Evolutionary conservation across 2,888 invertebrate genomes (phyloP).

Genomic region (Amphipoea lucens): DNA sequence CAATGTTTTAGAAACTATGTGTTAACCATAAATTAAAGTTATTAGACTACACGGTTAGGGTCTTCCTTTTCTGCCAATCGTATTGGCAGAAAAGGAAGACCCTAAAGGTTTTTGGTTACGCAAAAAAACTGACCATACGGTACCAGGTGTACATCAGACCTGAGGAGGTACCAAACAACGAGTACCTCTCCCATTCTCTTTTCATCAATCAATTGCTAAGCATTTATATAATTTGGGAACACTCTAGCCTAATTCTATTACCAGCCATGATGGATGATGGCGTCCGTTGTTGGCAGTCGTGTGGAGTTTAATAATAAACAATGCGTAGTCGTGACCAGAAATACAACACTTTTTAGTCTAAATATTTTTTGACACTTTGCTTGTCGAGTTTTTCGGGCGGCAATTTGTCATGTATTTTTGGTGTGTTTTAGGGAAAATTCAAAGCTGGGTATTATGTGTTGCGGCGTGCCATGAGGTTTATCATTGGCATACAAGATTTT

Average conservation of each 20-base stretch:
- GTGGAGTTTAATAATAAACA: constrained; percentile 61
- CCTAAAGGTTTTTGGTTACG: too few relatives aligned
- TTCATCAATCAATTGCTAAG: constrained; percentile 75
- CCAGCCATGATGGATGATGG: constrained; percentile 75
- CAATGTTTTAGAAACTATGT: neutral
- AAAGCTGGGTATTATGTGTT: neutral
- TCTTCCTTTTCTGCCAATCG: too few relatives aligned
- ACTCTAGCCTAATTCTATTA: constrained; percentile 73
- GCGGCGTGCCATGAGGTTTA: neutral
- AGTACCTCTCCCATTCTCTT: constrained; percentile 31
- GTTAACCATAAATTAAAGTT: neutral
- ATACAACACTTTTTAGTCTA: constrained; percentile 34
- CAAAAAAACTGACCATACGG: neutral
- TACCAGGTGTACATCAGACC: constrained; percentile 33
- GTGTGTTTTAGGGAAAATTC: constrained; percentile 12
- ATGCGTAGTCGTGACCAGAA: constrained; percentile 50
- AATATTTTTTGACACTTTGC: constrained; percentile 48
- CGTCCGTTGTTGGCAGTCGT: constrained; percentile 48
- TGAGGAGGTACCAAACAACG: constrained; percentile 12
- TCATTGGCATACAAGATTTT: neutral
- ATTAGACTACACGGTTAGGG: neutral
- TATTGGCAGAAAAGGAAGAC: neutral
- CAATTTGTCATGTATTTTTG: constrained; percentile 35
- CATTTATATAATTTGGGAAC: constrained; percentile 78
- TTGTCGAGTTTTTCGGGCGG: constrained; percentile 17